phyloP scores from a whole-genome alignment of 2,888 invertebrate species.

The Zele albiditarsus region DNA sequence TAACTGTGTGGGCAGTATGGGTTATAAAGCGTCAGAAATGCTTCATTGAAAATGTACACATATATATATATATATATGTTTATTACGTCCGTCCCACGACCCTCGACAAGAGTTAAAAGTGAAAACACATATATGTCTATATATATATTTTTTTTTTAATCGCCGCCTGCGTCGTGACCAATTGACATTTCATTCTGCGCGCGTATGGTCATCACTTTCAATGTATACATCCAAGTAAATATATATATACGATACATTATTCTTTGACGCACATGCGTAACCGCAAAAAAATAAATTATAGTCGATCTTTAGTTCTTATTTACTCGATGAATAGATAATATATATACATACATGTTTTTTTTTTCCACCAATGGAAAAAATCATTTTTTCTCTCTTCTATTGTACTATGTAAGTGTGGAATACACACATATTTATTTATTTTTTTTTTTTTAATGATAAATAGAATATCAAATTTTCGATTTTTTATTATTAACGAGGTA shows the following conservation, averaged over 20 bases:
- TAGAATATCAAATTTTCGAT: too few relatives aligned
- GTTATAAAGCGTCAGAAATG: constrained; percentile 1
- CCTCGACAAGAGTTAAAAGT: constrained; percentile 26
- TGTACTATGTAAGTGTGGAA: too few relatives aligned
- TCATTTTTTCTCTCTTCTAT: neutral
- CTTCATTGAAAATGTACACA: neutral
- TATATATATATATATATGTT: neutral
- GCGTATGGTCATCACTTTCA: constrained; percentile 18
- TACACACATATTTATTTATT: too few relatives aligned
- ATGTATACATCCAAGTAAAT: neutral
- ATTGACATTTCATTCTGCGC: constrained; percentile 30
- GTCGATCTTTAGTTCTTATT: neutral
- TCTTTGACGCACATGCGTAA: constrained; percentile 7
- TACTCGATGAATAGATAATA: neutral
- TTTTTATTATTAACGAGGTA: too few relatives aligned
- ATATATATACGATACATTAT: neutral
- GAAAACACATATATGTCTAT: constrained; percentile 1
- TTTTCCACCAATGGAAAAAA: neutral
- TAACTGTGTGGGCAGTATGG: neutral
- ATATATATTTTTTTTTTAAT: neutral
- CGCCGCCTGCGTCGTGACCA: constrained; percentile 14
- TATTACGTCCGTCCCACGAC: constrained; percentile 27
- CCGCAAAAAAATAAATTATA: constrained; percentile 5
- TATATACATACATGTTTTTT: neutral
- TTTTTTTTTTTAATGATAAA: too few relatives aligned